A percentile compares a stretch with the other conserved stretches of the same genome.
These are phyloP conservation scores for Agapornis roseicollis DNA, from an alignment of 2,113 vertebrate species.

Conservation along the genomic window DNA sequence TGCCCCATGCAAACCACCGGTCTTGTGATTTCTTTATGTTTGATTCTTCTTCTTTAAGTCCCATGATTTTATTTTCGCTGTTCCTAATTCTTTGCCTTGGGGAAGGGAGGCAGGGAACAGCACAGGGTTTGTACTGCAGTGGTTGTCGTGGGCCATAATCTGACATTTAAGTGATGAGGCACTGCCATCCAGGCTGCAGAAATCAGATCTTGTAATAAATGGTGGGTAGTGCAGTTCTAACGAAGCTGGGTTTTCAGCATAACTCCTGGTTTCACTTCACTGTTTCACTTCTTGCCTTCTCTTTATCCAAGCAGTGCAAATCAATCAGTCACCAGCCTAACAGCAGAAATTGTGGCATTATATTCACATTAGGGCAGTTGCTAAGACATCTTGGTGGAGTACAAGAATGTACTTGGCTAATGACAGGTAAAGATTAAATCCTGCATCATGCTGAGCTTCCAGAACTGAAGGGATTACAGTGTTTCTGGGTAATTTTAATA, in stretches of 20 bases:
- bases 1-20: not conserved
- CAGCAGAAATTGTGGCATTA: not conserved
- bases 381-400: not conserved
- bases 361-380: not conserved
- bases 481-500: not conserved
- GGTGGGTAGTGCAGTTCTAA: not conserved
- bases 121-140: not conserved
- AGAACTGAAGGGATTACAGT: not conserved
- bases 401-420: not conserved
- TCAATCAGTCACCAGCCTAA: not conserved
- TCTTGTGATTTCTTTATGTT: constrained; percentile 28
- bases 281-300: not conserved
- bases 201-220: not conserved
- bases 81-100: constrained; percentile 17
- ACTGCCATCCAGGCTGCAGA: constrained; percentile 1
- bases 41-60: constrained; percentile 49
- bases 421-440: not conserved
- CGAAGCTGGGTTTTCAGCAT: not conserved
- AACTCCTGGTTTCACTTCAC: not conserved
- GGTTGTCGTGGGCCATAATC: not conserved
- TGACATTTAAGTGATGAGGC: not conserved
- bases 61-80: constrained; percentile 47
- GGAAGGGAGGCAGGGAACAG: constrained; percentile 16
- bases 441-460: not conserved
- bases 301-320: not conserved